Evolutionary conservation across 1,140 invertebrate species (phyloP).

Genomic region (Bilobella aurantiaca): DNA sequence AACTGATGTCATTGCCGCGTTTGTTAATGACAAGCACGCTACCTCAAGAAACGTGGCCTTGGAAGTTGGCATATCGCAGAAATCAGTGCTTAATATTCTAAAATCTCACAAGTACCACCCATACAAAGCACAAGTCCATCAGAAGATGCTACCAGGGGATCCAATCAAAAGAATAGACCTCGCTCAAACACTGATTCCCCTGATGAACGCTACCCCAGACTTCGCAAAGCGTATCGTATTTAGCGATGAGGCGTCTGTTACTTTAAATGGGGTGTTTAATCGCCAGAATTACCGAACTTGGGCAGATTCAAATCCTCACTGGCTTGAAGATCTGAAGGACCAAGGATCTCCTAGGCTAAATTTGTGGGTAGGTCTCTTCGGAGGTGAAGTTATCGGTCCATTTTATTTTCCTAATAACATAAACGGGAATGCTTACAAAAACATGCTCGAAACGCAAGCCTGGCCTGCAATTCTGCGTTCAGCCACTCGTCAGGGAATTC

Average conservation of each 20-base stretch:
- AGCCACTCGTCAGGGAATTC: neutral
- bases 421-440: slow-evolving; percentile 29
- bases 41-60: neutral
- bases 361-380: slow-evolving; percentile 38
- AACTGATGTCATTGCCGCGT: neutral
- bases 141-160: neutral
- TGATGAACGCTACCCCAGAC: neutral
- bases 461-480: neutral
- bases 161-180: neutral
- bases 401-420: slow-evolving; percentile 37
- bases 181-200: neutral
- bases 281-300: slow-evolving; percentile 29
- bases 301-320: slow-evolving; percentile 34
- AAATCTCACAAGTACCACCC: neutral
- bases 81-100: neutral
- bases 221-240: neutral
- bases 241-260: slow-evolving; percentile 32
- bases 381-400: slow-evolving; percentile 36
- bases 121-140: neutral
- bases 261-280: slow-evolving; percentile 34
- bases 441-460: slow-evolving; percentile 29
- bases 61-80: neutral
- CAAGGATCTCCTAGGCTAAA: slow-evolving; percentile 38
- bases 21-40: neutral
- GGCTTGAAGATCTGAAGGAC: slow-evolving; percentile 30